Evolutionary conservation across 2,888 invertebrate genomes (phyloP).

Genomic region (Melikaiella ostensackeni): DNA sequence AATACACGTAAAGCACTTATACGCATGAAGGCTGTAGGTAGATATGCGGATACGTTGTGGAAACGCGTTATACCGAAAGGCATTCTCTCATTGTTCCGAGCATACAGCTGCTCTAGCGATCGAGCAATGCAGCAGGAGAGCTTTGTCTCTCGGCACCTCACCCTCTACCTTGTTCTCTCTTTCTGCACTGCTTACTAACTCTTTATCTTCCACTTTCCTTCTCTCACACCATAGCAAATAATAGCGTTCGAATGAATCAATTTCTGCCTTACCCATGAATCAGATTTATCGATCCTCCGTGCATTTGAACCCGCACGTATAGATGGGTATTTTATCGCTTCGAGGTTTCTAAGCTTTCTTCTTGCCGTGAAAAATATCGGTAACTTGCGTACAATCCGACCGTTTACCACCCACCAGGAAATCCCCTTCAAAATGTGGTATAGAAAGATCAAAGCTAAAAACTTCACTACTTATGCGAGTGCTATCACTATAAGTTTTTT

Average conservation of each 20-base stretch:
- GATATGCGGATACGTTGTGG: neutral
- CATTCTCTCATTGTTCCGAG: neutral
- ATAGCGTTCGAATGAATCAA: conserved; percentile 53
- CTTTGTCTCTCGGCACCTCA: neutral
- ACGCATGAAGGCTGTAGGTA: neutral
- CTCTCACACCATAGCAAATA: conserved; percentile 39
- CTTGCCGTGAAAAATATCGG: neutral
- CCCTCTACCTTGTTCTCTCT: neutral
- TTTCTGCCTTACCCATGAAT: conserved; percentile 54
- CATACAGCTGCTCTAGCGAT: neutral
- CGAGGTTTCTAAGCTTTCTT: neutral
- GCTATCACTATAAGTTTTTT: neutral
- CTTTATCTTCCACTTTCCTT: conserved; percentile 40
- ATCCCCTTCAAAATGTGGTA: neutral
- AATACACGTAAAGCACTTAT: neutral
- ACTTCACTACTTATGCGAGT: no score
- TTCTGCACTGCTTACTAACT: conserved; percentile 5
- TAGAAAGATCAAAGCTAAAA: neutral
- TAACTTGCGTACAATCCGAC: neutral
- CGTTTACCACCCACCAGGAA: neutral
- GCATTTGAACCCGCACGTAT: conserved; percentile 36
- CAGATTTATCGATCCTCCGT: conserved; percentile 55
- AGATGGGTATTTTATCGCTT: conserved; percentile 7
- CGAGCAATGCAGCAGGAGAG: neutral
- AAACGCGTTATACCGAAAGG: neutral